phyloP scores from a whole-genome alignment of 1,140 invertebrate species.

The Lerema accius region DNA sequence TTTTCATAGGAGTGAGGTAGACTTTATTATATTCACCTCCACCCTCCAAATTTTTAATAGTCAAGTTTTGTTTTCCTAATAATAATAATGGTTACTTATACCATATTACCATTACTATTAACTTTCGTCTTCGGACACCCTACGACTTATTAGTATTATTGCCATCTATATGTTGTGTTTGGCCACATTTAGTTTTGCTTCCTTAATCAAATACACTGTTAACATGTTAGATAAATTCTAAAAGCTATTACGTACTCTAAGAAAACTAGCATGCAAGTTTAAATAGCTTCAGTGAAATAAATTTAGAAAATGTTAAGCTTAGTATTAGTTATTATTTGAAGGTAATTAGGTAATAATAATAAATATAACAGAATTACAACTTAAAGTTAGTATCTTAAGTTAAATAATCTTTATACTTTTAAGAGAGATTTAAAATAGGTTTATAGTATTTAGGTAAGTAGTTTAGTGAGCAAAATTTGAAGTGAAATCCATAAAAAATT shows the following conservation, averaged over 20 bases:
- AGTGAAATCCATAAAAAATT: background rate
- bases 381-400: no score
- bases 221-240: conserved; percentile 13
- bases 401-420: no score
- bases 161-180: conserved; percentile 46
- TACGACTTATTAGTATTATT: conserved; percentile 47
- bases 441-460: background rate
- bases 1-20: no score
- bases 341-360: conserved; percentile 5
- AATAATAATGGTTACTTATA: no score
- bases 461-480: background rate
- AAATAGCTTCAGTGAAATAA: conserved; percentile 9
- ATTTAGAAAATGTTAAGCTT: conserved; percentile 12
- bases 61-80: no score
- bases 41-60: no score
- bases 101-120: conserved; percentile 5
- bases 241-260: conserved; percentile 21
- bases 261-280: conserved; percentile 20
- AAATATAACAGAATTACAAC: background rate
- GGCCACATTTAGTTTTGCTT: conserved; percentile 39
- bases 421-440: background rate
- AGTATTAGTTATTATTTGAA: conserved; percentile 2
- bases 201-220: conserved; percentile 5
- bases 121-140: conserved; percentile 8
- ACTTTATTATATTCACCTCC: no score